A percentile compares a stretch with the other conserved stretches of the same genome.
phyloP scores from a whole-genome alignment of 2,113 vertebrate genomes.

The Caranx melampygus region DNA sequence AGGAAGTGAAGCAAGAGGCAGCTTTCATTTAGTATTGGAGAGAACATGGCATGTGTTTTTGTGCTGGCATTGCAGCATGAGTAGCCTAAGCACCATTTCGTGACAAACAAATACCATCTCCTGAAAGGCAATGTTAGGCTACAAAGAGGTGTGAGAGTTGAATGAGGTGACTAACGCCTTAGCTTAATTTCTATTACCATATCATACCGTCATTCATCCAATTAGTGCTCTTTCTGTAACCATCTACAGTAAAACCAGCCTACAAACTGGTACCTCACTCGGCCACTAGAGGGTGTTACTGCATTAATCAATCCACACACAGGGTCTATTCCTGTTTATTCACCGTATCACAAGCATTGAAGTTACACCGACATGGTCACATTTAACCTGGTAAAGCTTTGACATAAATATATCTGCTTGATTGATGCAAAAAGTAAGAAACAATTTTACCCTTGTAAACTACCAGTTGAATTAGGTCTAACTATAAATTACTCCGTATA shows the following conservation, averaged over 20 bases:
- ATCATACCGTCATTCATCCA: not conserved
- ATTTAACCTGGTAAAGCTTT: not conserved
- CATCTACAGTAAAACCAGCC: not conserved
- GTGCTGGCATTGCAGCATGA: not conserved
- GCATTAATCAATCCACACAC: constrained; percentile 13
- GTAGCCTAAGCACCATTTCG: not conserved
- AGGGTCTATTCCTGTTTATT: constrained; percentile 2
- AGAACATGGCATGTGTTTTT: constrained; percentile 16
- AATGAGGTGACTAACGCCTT: not conserved
- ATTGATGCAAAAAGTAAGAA: not conserved
- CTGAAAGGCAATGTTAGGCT: not conserved
- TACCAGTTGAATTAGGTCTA: not conserved
- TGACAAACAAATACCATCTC: not conserved
- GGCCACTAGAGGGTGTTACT: constrained; percentile 71
- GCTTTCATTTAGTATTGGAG: not conserved
- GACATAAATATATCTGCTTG: not conserved
- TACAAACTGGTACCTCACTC: not conserved
- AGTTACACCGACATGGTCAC: not conserved
- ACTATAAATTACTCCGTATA: not conserved
- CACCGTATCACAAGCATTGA: not conserved
- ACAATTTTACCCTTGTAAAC: not conserved
- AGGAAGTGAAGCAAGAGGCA: not conserved
- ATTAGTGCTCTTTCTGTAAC: not conserved
- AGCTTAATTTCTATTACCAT: not conserved
- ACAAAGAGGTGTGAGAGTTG: not conserved